Percentiles rank a stretch among this genome's conserved stretches.
Evolutionary conservation across 2,113 vertebrate species (phyloP).

Genomic region (Macquaria ambigua): DNA sequence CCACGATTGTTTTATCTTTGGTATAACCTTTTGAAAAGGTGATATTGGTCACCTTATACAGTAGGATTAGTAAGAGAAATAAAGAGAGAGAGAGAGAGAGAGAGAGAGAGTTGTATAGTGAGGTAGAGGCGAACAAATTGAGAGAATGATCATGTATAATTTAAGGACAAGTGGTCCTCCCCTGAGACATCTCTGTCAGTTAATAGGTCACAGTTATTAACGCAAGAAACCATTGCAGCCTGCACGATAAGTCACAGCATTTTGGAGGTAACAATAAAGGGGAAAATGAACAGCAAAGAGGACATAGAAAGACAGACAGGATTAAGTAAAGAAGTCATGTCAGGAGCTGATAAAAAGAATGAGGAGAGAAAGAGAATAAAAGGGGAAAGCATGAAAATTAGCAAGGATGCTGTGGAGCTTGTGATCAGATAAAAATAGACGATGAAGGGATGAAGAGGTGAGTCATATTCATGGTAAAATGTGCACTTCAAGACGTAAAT

Average conservation of each 20-base stretch:
- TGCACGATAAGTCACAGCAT: not conserved
- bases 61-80: slow-evolving; percentile 30
- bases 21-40: slow-evolving; percentile 66
- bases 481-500: slow-evolving; percentile 40
- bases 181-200: slow-evolving; percentile 63
- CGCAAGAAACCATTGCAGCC: slow-evolving; percentile 9
- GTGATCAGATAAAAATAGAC: slow-evolving; percentile 68
- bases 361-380: slow-evolving; percentile 33
- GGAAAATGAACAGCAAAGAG: slow-evolving; percentile 24
- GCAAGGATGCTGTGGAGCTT: slow-evolving; percentile 20
- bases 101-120: not conserved
- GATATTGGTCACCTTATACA: slow-evolving; percentile 61
- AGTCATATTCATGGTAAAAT: slow-evolving; percentile 39
- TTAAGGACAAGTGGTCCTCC: slow-evolving; percentile 69
- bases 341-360: slow-evolving; percentile 50
- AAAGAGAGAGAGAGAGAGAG: slow-evolving; percentile 3
- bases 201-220: slow-evolving; percentile 76
- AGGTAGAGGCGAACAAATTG: slow-evolving; percentile 33
- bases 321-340: slow-evolving; percentile 55
- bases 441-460: slow-evolving; percentile 40
- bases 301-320: slow-evolving; percentile 21
- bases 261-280: slow-evolving; percentile 42
- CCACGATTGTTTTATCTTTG: slow-evolving; percentile 28
- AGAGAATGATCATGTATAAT: slow-evolving; percentile 65
- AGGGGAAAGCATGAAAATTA: slow-evolving; percentile 49